Base-by-base conservation (phyloP, 2,888 invertebrate genomes). In the Phalangium opilio region DNA sequence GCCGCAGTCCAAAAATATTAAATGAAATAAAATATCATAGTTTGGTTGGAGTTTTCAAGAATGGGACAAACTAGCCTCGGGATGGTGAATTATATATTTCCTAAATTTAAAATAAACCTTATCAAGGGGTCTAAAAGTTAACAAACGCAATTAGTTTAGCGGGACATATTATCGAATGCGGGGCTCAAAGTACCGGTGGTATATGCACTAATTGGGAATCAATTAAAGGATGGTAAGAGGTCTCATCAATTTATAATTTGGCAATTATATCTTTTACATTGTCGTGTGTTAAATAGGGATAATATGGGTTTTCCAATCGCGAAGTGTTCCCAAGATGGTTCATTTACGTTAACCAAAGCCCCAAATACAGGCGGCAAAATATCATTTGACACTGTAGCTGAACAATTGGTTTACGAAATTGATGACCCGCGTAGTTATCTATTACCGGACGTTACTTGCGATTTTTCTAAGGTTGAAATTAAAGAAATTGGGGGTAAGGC, bases 111-210 rank as follows among this genome's bases (percentile, higher is more conserved):
- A n/a, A n/a, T n/a, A n/a, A n/a, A n/a, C n/a, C n/a, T n/a, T n/a
- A n/a, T n/a, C n/a, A n/a, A n/a, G n/a, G n/a, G n/a, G n/a, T n/a
- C n/a, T n/a, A n/a, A n/a, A n/a, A n/a, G n/a, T n/a, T n/a, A n/a
- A n/a, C n/a, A n/a, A n/a, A n/a, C n/a, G n/a, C 19, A 41, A 41
- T 43, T 50, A 68, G 70, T 55, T 58, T 71, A 46, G 71, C 70
- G 33, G 71, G 71, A 17, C 71, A 72, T 57, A 60, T 72, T 43
- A 63, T 72, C 32, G 71, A 72, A 57, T 72, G 71, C 64, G 71
- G 71, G 36, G 70, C 70, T 17, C 71, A 71, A 55, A 61, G 62
- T 2, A 70, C 71, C 41, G 71, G 71, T 18, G 71, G 71, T 4
- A 64, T 69, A 33, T 69, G 66, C 55, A 71, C 71, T 38, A 70